Base-by-base conservation (phyloP, 2,888 invertebrate genomes). In the Junonia oenone region DNA sequence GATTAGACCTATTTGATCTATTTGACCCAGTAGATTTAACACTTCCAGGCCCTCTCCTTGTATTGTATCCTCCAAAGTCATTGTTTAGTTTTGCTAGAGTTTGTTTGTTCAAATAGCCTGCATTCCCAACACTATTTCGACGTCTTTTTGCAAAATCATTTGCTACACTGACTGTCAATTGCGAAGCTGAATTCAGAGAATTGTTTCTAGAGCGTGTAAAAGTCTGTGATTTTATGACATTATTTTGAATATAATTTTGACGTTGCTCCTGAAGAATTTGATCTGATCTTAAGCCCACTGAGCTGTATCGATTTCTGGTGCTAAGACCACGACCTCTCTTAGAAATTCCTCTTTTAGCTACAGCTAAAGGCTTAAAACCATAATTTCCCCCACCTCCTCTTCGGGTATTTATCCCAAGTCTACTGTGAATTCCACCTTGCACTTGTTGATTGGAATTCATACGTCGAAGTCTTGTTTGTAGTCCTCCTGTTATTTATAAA, bases 171-270 rank as follows among this genome's bases (percentile, higher is more conserved):
- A 91, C 89, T 49, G 88, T 87, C 11, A 90, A 64, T 59, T 85
- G 84, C 29, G 86, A 81, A 45, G 81, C 73, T 43, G 82, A 73
- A 66, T 72, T 81, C 27, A 83, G 77, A 2, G 89, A 87, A 64
- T 88, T 88, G 51, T 85, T 83, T 55, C 87, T 77, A 14, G 90
- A 90, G 6, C 90, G 72, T 45, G 85, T 90, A 53, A 90, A 91
- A 35, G 90, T 90, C 67, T 88, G 90, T 5, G 90, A 82, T 65
- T 68, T 80, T 50, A 91, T 90, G 1, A 83, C 65, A 61, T 81
- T 80, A 52, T 82, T 83, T 8, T 79, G 73, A 9, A 67, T 61
- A 8, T 77, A 63, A 59, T 83, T 77, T 60, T 82, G 77, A 37
- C 76, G 72, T 61, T 80, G 82, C 54, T 88, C 80, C 61, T 79